Percentiles rank a stretch among this genome's conserved stretches.
Evolutionary conservation across 1,140 invertebrate species (phyloP).

Genomic region (Aphaenogaster rudis): DNA sequence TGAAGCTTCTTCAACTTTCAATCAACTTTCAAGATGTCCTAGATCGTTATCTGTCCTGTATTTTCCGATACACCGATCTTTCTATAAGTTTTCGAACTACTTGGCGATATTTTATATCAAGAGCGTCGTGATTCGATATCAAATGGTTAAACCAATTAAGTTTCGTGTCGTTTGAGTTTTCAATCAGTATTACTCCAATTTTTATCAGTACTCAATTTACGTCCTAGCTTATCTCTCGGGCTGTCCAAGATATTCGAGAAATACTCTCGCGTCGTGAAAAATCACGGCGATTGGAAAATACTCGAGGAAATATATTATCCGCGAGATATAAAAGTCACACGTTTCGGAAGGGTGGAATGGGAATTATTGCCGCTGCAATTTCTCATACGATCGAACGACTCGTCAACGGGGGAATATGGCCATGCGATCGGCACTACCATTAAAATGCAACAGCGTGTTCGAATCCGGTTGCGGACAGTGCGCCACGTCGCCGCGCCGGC

Average conservation of each 20-base stretch:
- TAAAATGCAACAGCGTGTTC: slow-evolving; percentile 71
- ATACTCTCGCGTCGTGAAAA: slow-evolving; percentile 22
- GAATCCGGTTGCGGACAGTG: slow-evolving; percentile 43
- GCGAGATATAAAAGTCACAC: slow-evolving; percentile 8
- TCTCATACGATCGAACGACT: slow-evolving; percentile 29
- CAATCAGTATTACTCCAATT: slow-evolving; percentile 51
- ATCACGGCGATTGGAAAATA: slow-evolving; percentile 51
- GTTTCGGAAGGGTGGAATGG: neutral
- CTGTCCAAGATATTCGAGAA: slow-evolving; percentile 16
- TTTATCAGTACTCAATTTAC: slow-evolving; percentile 45
- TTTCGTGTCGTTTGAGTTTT: slow-evolving; percentile 41
- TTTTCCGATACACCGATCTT: slow-evolving; percentile 31
- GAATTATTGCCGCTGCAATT: slow-evolving; percentile 29
- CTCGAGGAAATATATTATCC: slow-evolving; percentile 34
- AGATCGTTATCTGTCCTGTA: slow-evolving; percentile 12
- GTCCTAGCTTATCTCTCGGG: neutral
- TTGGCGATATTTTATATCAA: slow-evolving; percentile 46
- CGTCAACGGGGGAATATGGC: slow-evolving; percentile 31
- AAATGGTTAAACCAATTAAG: slow-evolving; percentile 43
- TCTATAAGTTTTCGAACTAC: slow-evolving; percentile 28
- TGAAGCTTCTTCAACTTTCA: neutral
- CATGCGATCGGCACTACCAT: slow-evolving; percentile 53
- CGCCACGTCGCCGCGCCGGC: slow-evolving; percentile 36
- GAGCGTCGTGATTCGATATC: slow-evolving; percentile 15
- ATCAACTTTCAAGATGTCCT: slow-evolving; percentile 12